phyloP scores from a whole-genome alignment of 2,113 vertebrate species.

The Tychaedon coryphoeus region DNA sequence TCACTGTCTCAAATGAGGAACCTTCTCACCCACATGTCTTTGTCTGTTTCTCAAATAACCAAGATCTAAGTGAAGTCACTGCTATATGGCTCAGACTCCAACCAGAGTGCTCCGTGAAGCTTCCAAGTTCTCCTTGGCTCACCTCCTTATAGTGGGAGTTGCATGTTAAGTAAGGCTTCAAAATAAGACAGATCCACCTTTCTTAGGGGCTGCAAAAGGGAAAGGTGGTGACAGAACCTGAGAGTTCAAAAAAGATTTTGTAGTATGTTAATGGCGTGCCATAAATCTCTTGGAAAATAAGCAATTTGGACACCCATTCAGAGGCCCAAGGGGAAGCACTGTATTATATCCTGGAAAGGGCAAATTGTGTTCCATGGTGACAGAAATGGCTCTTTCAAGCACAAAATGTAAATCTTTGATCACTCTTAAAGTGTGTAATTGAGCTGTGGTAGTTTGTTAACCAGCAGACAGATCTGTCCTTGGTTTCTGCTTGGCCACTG shows the following conservation, averaged over 20 bases:
- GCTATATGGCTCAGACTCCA: not conserved
- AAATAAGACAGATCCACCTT: not conserved
- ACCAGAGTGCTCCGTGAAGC: not conserved
- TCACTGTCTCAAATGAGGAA: not conserved
- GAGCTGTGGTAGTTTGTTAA: not conserved
- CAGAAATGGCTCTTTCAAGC: not conserved
- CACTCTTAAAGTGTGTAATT: not conserved
- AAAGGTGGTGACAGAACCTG: not conserved
- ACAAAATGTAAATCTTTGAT: not conserved
- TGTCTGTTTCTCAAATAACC: not conserved
- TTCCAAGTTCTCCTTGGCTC: not conserved
- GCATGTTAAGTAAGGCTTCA: not conserved
- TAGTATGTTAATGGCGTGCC: not conserved
- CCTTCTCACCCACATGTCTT: not conserved
- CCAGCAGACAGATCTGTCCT: not conserved
- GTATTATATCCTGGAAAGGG: not conserved
- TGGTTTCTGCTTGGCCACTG: not conserved
- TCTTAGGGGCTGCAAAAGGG: not conserved
- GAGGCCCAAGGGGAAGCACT: not conserved
- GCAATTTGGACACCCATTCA: not conserved
- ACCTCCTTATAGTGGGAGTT: not conserved
- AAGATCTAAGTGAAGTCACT: not conserved
- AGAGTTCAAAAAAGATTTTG: not conserved
- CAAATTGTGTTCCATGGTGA: not conserved
- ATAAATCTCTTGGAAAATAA: not conserved